Percentiles rank a stretch among this genome's conserved stretches.
phyloP scores from a whole-genome alignment of 2,113 vertebrate genomes.

The Ahaetulla prasina region DNA sequence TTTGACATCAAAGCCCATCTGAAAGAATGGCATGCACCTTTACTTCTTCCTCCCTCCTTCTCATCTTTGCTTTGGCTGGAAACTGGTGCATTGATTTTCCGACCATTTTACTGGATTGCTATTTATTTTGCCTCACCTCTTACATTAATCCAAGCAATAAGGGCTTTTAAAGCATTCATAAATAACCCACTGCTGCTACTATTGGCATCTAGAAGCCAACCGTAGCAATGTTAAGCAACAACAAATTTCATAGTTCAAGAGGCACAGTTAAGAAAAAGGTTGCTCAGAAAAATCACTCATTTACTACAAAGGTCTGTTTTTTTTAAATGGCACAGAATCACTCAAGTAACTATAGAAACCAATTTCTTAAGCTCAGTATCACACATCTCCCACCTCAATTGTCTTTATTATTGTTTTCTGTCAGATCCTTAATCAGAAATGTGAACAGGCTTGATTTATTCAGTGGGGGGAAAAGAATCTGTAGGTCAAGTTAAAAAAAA shows the following conservation, averaged over 20 bases:
- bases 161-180: slow-evolving; percentile 76
- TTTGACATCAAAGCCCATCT: background rate
- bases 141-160: slow-evolving; percentile 80
- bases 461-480: slow-evolving; percentile 76
- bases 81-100: slow-evolving; percentile 57
- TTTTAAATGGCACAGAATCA: slow-evolving; percentile 78
- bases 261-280: slow-evolving; percentile 78
- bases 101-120: slow-evolving; percentile 68
- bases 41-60: background rate
- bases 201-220: slow-evolving; percentile 69
- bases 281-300: slow-evolving; percentile 70
- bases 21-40: slow-evolving; percentile 11
- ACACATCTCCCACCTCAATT: slow-evolving; percentile 83
- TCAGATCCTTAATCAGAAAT: slow-evolving; percentile 85
- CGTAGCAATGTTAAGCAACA: slow-evolving; percentile 73
- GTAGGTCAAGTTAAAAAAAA: slow-evolving; percentile 84
- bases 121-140: slow-evolving; percentile 70
- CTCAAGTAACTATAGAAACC: slow-evolving; percentile 85
- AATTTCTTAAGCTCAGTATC: slow-evolving; percentile 82
- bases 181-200: slow-evolving; percentile 77
- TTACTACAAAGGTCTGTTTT: slow-evolving; percentile 79
- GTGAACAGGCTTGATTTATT: slow-evolving; percentile 84
- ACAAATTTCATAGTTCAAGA: slow-evolving; percentile 82
- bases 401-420: slow-evolving; percentile 84
- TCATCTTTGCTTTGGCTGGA: slow-evolving; percentile 48